phyloP scores from a whole-genome alignment of 2,888 invertebrate genomes.

The Lordiphosa fenestrarum region DNA sequence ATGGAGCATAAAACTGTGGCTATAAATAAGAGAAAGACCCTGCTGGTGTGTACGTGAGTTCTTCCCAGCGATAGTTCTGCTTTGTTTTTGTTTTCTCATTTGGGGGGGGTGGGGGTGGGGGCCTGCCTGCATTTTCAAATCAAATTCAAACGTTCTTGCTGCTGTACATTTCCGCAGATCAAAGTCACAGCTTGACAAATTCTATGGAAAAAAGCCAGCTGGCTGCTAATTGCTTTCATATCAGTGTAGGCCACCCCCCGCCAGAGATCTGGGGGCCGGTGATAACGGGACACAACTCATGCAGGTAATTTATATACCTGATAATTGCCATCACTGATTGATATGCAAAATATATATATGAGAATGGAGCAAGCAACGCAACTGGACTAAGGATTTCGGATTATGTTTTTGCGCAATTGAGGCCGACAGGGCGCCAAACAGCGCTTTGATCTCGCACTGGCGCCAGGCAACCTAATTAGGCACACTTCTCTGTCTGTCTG shows the following conservation, averaged over 20 bases:
- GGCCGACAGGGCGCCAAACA: conserved; percentile 30
- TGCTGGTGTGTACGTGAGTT: conserved; percentile 12
- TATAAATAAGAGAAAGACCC: conserved; percentile 63
- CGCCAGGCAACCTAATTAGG: conserved; percentile 66
- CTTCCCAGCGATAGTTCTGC: too few species aligned
- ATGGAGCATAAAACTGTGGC: conserved; percentile 72
- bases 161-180: conserved; percentile 71
- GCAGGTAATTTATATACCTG: conserved; percentile 39
- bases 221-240: conserved; percentile 69
- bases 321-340: conserved; percentile 46
- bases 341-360: conserved; percentile 47
- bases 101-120: conserved; percentile 12
- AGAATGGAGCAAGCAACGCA: neutral
- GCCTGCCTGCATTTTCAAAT: conserved; percentile 54
- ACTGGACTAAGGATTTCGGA: conserved; percentile 13
- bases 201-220: conserved; percentile 52
- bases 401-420: conserved; percentile 37
- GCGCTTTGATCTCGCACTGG: conserved; percentile 49
- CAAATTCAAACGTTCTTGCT: conserved; percentile 65
- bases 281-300: conserved; percentile 47
- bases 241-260: conserved; percentile 43
- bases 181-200: conserved; percentile 74
- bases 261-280: conserved; percentile 20
- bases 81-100: conserved; percentile 2
- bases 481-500: conserved; percentile 48